Base-by-base conservation (phyloP, 2,113 vertebrate genomes). In the Pelusios castaneus region DNA sequence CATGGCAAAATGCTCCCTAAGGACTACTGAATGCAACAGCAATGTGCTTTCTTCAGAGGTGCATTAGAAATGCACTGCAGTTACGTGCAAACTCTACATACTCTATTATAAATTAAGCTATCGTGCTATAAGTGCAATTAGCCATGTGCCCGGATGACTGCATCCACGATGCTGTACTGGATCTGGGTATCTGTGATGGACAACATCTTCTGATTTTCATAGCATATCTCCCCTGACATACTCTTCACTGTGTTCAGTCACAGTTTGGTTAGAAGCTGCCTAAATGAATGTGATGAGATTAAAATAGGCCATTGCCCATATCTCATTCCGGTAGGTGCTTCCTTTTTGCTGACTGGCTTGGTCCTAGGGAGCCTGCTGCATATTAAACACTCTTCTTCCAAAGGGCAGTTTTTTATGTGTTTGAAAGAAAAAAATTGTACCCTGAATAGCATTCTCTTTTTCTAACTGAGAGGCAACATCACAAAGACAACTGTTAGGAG, bases 201-300 rank as follows among this genome's bases (percentile, higher is more conserved):
- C 73, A 91, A 31, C 0, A 12, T 12, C 12, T 43, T 73, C 10
- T n/a, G 17, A 31, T n/a, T 97, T 93, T 91, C 78, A 80, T n/a
- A 82, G 55, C 31, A 81, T 56, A 89, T 51, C 43, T 86, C 22
- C 52, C 55, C 31, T 21, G 51, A 21, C 8, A 4, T 73, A 9
- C 27, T 19, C 10, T 93, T 29, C 67, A 88, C 47, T 49, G 82
- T 85, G 34, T 81, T 91, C 58, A 11, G 10, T 82, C 70, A 52
- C 87, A 85, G 45, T 88, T 90, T 85, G 93, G 47, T 54, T 79
- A 93, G 86, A 92, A 63, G 70, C 60, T 81, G 49, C 73, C 81
- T 45, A 91, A 93, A 96, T 95, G 29, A 89, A 94, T 88, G 78
- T 43, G 75, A 43, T 92, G 76, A 83, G 70, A 87, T 83, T 89